Conservation (phyloP, 2,888 invertebrate genomes). For the Cataglyphis rosenhaueri region DNA sequence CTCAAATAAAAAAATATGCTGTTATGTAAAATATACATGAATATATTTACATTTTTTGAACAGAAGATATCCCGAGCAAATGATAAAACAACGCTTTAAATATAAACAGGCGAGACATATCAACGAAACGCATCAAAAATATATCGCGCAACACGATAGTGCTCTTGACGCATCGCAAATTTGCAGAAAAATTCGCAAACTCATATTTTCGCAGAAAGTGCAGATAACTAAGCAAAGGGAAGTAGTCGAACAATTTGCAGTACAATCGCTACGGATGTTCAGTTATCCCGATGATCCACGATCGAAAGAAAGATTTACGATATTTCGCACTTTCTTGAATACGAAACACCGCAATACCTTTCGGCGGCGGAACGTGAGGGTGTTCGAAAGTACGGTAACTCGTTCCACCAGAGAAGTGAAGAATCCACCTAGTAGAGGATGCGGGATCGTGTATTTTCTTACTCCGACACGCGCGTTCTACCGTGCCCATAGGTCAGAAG, state of each 20-base stretch:
- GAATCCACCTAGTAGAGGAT: conserved; percentile 18
- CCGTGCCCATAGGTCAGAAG: conserved; percentile 47
- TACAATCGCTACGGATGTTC: conserved; percentile 36
- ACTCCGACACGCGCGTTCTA: conserved; percentile 29
- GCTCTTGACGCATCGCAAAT: background rate
- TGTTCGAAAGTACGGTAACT: conserved; percentile 43
- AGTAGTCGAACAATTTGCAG: conserved; percentile 40
- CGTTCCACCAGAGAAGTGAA: conserved; percentile 26
- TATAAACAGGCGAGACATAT: background rate
- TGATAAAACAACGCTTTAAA: background rate
- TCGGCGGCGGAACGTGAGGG: conserved; percentile 46
- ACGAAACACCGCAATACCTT: conserved; percentile 56
- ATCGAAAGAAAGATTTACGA: conserved; percentile 60
- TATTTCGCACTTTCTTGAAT: conserved; percentile 54
- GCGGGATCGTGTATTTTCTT: conserved; percentile 44
- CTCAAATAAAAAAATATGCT: conserved; percentile 2
- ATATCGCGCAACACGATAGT: background rate
- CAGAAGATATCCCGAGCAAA: background rate
- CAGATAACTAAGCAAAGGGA: conserved; percentile 36
- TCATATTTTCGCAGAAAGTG: background rate
- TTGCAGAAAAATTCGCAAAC: background rate
- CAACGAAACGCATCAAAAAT: background rate
- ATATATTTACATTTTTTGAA: background rate
- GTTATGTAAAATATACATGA: background rate
- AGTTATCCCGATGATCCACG: conserved; percentile 49